Evolutionary conservation across 2,113 vertebrate species (phyloP), one percentile per base, ranked within the genome.

Genomic region (Myotis brandtii): DNA sequence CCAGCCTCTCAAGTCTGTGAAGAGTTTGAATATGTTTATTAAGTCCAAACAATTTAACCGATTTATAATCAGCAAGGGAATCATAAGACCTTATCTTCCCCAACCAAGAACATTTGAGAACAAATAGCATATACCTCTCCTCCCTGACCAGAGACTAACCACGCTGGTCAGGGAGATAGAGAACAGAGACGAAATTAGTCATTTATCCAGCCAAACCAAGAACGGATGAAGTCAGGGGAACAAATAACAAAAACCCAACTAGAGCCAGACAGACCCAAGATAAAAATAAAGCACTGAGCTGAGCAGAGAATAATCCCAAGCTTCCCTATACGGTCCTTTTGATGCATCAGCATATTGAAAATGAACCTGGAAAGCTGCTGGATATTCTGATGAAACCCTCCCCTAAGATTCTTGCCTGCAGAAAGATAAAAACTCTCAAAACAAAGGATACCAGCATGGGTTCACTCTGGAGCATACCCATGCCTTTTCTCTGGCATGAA

Each of bases 11-110:
- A 14, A 17, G 52, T 85, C 80, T 86, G 14, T 86, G 69, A 93
- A 92, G 86, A 92, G 56, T 89, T 97, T 91, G 73, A 75, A 92
- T 90, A 67, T 95, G 79, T 95, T 96, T 96, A 93, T 81, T 92
- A n/a, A n/a, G 64, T 32, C 64, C 32, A 67, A 67, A 67, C 6
- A 67, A 67, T 67, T 67, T 67, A 32, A 67, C 64, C 64, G n/a
- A 67, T 67, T 67, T 17, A 17, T 3, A n/a, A 14, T 32, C 30
- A n/a, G 30, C 30, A n/a, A 32, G 13, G 32, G 64, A 66, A 67
- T 67, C 32, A 32, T 32, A 67, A 67, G 64, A n/a, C 30, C 1
- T 67, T n/a, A 67, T n/a, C 30, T 66, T 66, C 13, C 62, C 30
- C 64, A n/a, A 67, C 64, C 32, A 67, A n/a, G 64, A 67, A 67